phyloP scores from a whole-genome alignment of 2,797 vertebrate species.

The Oreochromis grahami region DNA sequence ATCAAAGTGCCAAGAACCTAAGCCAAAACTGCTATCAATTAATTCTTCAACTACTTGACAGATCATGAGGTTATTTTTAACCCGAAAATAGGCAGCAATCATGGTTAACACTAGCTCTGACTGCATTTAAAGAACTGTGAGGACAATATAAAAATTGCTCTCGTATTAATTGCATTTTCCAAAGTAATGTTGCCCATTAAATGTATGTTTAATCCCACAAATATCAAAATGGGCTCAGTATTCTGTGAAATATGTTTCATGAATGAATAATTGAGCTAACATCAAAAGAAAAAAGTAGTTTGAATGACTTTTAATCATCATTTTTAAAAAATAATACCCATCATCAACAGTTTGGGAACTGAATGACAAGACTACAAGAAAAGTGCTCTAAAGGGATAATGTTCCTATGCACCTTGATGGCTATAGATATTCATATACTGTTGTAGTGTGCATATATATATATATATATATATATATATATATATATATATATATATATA shows the following conservation, averaged over 20 bases:
- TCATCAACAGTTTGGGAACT: neutral
- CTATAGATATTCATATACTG: conserved; percentile 17
- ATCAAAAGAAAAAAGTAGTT: neutral
- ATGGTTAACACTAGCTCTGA: neutral
- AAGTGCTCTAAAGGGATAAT: neutral
- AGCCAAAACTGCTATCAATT: neutral
- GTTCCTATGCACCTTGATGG: neutral
- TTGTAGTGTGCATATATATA: neutral
- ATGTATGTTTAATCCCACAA: neutral
- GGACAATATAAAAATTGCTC: neutral
- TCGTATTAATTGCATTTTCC: neutral
- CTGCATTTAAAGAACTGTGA: neutral
- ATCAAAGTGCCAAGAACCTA: neutral
- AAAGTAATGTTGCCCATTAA: neutral
- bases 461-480: neutral
- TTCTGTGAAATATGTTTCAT: neutral
- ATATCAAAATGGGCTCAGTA: neutral
- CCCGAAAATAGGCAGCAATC: neutral
- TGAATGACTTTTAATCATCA: neutral
- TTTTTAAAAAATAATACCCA: neutral
- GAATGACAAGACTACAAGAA: neutral
- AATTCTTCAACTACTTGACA: neutral
- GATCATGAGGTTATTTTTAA: neutral
- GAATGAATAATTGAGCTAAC: neutral
- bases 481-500: neutral